phyloP scores from a whole-genome alignment of 2,797 vertebrate species.

The Microchirus variegatus region DNA sequence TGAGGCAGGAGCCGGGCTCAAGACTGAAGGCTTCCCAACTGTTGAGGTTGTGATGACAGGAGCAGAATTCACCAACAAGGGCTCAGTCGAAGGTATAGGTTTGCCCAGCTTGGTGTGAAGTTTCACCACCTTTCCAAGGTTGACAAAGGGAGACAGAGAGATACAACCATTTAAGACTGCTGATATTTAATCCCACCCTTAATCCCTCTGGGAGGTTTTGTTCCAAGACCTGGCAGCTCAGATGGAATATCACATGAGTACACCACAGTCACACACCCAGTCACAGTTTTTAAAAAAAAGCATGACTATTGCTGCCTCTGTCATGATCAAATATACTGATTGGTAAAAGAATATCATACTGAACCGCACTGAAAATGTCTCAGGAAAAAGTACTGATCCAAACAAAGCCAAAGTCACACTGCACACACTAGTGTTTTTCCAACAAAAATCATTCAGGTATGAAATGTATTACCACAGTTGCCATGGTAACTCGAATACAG shows the following conservation, averaged over 20 bases:
- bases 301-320: no score
- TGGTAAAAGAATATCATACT: no score
- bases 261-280: conserved; percentile 5
- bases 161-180: conserved; percentile 22
- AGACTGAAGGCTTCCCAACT: conserved; percentile 61
- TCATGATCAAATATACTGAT: no score
- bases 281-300: no score
- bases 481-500: no score
- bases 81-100: conserved; percentile 85
- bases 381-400: no score
- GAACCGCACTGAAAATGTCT: no score
- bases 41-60: conserved; percentile 67
- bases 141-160: conserved; percentile 39
- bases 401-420: no score
- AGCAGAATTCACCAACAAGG: conserved; percentile 77
- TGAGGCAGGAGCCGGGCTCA: conserved; percentile 25
- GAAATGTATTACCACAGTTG: no score
- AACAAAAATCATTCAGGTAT: no score
- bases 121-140: conserved; percentile 84
- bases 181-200: conserved; percentile 38
- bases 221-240: conserved; percentile 37
- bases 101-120: conserved; percentile 88
- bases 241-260: conserved; percentile 31
- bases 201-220: conserved; percentile 28
- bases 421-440: no score